phyloP scores from a whole-genome alignment of 2,113 vertebrate genomes.

The Ornithorhynchus anatinus region DNA sequence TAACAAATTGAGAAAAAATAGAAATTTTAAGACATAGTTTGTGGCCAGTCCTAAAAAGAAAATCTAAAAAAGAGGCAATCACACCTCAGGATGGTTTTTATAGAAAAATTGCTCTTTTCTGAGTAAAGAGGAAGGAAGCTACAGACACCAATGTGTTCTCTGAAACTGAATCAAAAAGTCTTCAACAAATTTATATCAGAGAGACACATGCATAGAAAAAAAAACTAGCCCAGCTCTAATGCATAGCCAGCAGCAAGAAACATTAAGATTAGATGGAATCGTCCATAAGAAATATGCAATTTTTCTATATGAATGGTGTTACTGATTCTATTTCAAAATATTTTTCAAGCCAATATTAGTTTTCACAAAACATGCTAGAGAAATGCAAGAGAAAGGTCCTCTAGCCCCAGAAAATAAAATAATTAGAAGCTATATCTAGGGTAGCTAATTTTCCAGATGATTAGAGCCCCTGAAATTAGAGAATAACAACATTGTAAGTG shows the following conservation, averaged over 20 bases:
- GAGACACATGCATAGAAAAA: not conserved
- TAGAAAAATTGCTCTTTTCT: not conserved
- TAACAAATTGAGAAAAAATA: not conserved
- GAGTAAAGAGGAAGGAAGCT: not conserved
- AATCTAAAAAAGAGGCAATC: not conserved
- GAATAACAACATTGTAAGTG: no score
- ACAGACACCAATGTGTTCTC: not conserved
- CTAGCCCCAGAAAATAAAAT: no score
- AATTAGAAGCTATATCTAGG: no score
- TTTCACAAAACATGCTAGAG: no score
- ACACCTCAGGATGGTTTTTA: not conserved
- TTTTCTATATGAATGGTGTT: not conserved
- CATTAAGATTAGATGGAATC: not conserved
- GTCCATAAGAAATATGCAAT: not conserved
- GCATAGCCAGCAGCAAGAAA: not conserved
- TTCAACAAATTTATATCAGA: not conserved
- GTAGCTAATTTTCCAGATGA: no score
- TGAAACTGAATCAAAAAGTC: constrained; percentile 5
- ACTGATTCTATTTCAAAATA: constrained; percentile 12
- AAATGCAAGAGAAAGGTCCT: no score
- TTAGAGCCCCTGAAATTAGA: no score
- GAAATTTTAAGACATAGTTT: not conserved
- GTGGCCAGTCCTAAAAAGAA: not conserved
- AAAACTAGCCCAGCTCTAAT: no score
- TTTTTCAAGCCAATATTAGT: no score